These are phyloP conservation scores for Ceraclea dissimilis DNA, from an alignment of 2,888 invertebrate genomes.

Conservation along the genomic window DNA sequence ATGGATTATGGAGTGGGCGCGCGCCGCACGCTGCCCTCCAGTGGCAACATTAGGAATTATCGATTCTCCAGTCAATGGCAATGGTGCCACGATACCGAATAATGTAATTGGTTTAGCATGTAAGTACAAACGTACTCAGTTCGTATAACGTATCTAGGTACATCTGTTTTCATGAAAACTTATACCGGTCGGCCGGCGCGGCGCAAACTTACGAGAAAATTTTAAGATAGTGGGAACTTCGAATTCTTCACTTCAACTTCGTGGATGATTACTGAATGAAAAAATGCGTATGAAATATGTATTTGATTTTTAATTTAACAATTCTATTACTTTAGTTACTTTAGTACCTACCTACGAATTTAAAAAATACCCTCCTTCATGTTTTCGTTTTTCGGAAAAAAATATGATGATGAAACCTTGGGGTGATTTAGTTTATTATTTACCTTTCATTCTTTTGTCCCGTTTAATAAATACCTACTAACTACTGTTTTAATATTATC, in stretches of 20 bases:
- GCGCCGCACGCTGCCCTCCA: constrained; percentile 47
- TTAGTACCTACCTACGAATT: too few species aligned
- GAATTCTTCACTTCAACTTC: not conserved
- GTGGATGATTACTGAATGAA: not conserved
- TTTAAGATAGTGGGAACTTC: not conserved
- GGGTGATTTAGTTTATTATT: too few species aligned
- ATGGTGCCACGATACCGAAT: constrained; percentile 37
- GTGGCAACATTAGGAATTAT: constrained; percentile 49
- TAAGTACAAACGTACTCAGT: constrained; percentile 15
- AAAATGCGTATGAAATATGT: not conserved
- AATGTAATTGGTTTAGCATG: constrained; percentile 44
- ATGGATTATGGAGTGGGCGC: constrained; percentile 40
- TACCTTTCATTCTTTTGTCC: too few species aligned
- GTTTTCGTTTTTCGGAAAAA: too few species aligned
- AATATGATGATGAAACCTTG: too few species aligned
- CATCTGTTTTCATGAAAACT: not conserved
- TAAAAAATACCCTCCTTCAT: too few species aligned
- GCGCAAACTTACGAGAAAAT: not conserved
- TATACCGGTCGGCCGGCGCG: not conserved
- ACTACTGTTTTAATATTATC: too few species aligned
- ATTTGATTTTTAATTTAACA: too few species aligned
- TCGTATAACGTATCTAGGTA: not conserved
- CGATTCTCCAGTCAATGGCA: constrained; percentile 40
- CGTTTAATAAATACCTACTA: too few species aligned
- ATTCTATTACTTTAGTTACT: too few species aligned